Base-by-base conservation (phyloP, 2,113 vertebrate genomes). In the Cephalophus harveyi region DNA sequence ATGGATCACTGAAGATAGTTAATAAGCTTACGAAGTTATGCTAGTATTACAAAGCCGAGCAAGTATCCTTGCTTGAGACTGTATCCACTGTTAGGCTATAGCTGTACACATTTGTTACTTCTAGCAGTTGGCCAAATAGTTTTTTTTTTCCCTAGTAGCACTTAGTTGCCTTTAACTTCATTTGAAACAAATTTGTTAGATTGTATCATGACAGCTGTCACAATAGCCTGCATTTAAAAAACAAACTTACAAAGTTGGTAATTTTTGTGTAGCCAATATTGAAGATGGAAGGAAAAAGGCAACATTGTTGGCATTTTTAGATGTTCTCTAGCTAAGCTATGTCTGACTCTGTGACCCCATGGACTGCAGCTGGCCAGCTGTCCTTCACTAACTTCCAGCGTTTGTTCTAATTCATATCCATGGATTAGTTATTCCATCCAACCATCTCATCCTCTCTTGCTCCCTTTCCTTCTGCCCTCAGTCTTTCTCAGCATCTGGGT, bases 41-140 rank as follows among this genome's bases (percentile, higher is more conserved):
- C 86, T 94, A 94, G 64, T 89, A 30, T 59, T 52, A 21, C 36
- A 57, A 88, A 96, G 30, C 25, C 11, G 83, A 85, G 17, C 23
- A 91, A 96, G 15, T 86, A 28, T 76, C 55, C 21, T 57, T 92
- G 46, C 21, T 93, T 84, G 52, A 92, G 40, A 64, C 13, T 60
- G 8, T 74, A 54, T 82, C 67, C n/a, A 62, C 10, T 92, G 36
- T 57, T n/a, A 78, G 52, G 25, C 19, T 25, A 19, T 54, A 71
- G 25, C 25, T 85, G 6, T 81, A 57, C 40, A 30, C 67, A 94
- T 67, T 97, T 96, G 27, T 97, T 97, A 46, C 27, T 79, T 87
- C 6, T 76, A 76, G 40, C 25, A 4, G 19, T 71, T 71, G n/a
- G 9, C 67, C 71, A 43, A 76, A 43, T 40, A 40, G n/a, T 36